A percentile compares a stretch with the other conserved stretches of the same genome.
Evolutionary conservation across 2,113 vertebrate genomes (phyloP).

Genomic region (Emydura subglobosa): DNA sequence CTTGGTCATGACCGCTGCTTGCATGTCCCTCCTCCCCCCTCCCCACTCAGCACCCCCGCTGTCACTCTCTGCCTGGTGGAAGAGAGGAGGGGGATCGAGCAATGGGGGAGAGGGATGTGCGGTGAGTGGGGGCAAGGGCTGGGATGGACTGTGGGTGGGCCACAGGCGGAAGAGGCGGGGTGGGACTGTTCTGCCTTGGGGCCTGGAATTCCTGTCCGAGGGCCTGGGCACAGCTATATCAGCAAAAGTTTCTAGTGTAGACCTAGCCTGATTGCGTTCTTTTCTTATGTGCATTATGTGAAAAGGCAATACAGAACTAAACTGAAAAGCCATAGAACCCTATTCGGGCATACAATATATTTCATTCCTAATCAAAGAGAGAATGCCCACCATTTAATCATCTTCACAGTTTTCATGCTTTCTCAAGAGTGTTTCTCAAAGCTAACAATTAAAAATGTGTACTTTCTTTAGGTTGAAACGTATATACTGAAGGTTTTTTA

Average conservation of each 20-base stretch:
- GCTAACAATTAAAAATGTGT: not conserved
- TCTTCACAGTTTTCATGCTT: not conserved
- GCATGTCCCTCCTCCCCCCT: no score
- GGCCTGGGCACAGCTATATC: not conserved
- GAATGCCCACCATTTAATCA: not conserved
- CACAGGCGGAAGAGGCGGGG: no score
- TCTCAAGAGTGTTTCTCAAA: not conserved
- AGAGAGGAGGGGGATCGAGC: no score
- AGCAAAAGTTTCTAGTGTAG: not conserved
- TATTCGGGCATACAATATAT: accelerated
- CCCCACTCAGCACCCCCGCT: no score
- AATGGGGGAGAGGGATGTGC: no score
- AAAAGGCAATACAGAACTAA: not conserved
- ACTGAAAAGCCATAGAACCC: not conserved
- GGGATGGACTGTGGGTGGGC: no score
- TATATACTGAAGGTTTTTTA: not conserved
- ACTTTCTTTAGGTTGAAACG: not conserved
- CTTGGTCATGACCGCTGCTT: no score
- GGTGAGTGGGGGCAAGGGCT: no score
- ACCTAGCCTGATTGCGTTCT: not conserved
- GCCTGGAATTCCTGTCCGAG: no score
- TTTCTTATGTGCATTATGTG: not conserved
- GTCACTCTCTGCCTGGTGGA: no score
- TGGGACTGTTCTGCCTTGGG: no score
- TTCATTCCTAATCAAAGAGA: accelerated